Conservation (phyloP, 1,140 invertebrate species). For the Belonocnema kinseyi region DNA sequence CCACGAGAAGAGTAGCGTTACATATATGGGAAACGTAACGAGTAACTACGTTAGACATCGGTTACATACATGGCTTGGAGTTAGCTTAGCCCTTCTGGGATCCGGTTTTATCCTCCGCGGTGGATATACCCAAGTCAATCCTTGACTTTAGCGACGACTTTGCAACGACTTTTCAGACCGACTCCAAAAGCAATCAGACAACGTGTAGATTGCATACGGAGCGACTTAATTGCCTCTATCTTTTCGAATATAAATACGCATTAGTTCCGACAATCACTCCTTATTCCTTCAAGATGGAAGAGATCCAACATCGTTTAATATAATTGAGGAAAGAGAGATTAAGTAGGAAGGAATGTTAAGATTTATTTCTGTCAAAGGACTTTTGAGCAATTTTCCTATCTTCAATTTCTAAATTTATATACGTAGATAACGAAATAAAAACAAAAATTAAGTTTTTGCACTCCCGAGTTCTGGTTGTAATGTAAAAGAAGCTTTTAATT, state of each 20-base stretch:
- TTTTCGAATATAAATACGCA: not conserved
- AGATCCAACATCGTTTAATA: too few species aligned
- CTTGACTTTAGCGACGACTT: constrained; percentile 16
- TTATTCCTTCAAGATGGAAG: too few species aligned
- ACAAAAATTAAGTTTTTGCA: too few species aligned
- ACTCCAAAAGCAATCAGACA: constrained; percentile 7
- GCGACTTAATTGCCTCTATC: constrained; percentile 9
- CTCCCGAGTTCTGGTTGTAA: too few species aligned
- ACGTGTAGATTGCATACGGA: constrained; percentile 13
- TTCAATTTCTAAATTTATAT: too few species aligned
- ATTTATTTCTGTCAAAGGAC: too few species aligned
- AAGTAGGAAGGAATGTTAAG: too few species aligned
- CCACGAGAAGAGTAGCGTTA: constrained; percentile 48
- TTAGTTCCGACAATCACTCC: too few species aligned
- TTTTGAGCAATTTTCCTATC: too few species aligned
- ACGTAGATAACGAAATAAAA: too few species aligned
- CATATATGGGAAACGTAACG: constrained; percentile 54
- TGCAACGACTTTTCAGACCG: constrained; percentile 16
- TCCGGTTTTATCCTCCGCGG: constrained; percentile 51
- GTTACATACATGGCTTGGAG: constrained; percentile 48
- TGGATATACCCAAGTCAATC: constrained; percentile 36
- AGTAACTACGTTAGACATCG: constrained; percentile 52
- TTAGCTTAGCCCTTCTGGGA: constrained; percentile 46
- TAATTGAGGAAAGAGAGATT: too few species aligned
- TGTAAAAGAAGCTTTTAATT: too few species aligned